phyloP scores from a whole-genome alignment of 2,113 vertebrate species.

The Rhinolophus sinicus region DNA sequence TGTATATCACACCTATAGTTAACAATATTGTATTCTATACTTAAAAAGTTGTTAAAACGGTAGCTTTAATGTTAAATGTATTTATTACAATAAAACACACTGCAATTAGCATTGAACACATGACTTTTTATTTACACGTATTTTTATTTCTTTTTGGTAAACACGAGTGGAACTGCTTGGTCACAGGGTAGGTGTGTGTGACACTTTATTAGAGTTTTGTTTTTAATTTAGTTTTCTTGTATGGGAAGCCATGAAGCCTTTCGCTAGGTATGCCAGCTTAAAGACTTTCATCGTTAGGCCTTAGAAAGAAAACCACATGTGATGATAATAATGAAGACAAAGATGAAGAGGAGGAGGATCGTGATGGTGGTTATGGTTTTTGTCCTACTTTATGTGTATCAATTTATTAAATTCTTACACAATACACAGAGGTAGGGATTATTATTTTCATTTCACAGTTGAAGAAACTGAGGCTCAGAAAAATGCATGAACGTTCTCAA shows the following conservation, averaged over 20 bases:
- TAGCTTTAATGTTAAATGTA: background rate
- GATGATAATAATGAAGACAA: background rate
- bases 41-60: background rate
- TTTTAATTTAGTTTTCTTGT: background rate
- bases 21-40: background rate
- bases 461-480: background rate
- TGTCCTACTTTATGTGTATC: background rate
- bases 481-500: background rate
- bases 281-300: background rate
- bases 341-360: background rate
- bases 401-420: background rate
- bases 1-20: background rate
- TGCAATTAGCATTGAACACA: background rate
- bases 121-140: background rate
- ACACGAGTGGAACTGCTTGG: background rate
- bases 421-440: background rate
- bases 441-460: background rate
- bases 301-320: background rate
- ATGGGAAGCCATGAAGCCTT: background rate
- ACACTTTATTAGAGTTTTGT: background rate
- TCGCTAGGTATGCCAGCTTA: background rate
- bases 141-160: slow-evolving; percentile 23
- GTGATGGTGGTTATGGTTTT: background rate
- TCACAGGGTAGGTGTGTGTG: background rate
- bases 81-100: background rate